These are phyloP conservation scores for Dendrophyllia cribrosa DNA, from an alignment of 64 coral and sea anemone species.

Conservation along the genomic window DNA sequence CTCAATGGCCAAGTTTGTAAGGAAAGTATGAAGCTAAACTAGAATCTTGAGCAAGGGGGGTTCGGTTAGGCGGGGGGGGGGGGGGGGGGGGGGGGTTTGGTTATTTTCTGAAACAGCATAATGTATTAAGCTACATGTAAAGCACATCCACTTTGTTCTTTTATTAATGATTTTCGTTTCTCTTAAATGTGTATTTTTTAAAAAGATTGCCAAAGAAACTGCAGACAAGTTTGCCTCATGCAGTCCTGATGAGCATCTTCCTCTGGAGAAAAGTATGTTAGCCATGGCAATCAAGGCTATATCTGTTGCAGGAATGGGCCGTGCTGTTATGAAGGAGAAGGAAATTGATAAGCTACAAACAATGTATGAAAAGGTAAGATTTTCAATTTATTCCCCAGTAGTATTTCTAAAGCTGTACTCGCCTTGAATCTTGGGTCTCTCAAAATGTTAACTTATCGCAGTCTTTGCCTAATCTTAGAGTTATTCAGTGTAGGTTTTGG, in stretches of 20 bases:
- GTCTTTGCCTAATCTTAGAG: no score
- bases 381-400: neutral
- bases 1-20: no score
- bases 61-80: no score
- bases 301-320: conserved; percentile 34
- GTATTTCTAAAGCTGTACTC: no score
- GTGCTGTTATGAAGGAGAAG: neutral
- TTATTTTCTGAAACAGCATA: no score
- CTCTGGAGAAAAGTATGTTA: neutral
- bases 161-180: no score
- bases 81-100: no score
- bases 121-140: no score
- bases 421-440: neutral
- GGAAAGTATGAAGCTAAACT: no score
- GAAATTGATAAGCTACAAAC: conserved; percentile 19
- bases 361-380: conserved; percentile 16
- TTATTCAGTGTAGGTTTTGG: no score
- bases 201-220: conserved; percentile 42
- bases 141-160: no score
- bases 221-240: neutral
- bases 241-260: conserved; percentile 31
- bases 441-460: neutral
- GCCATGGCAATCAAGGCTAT: conserved; percentile 23
- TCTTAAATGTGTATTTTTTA: neutral
- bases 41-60: no score